Evolutionary conservation across 2,113 vertebrate species (phyloP), one percentile per base, ranked within the genome.

Genomic region (Perca flavescens): DNA sequence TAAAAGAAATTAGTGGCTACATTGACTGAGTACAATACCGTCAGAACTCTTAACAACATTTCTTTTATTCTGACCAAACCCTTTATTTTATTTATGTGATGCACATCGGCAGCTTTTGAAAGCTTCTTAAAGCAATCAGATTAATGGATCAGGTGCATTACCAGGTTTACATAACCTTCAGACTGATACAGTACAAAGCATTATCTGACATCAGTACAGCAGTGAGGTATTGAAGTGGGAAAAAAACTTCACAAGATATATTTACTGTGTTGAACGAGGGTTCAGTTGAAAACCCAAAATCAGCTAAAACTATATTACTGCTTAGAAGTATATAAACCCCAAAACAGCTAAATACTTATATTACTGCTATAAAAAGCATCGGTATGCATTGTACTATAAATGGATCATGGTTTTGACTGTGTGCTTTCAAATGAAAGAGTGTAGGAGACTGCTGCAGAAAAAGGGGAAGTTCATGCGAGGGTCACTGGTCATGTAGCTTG

Each of bases 71-170:
- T 15, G 25, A 50, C 25, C 17, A 25, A 66, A 76, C 13, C 19
- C 6, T 22, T 46, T 31, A 11, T 53, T 75, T 73, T 64, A 83
- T 70, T 74, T 40, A 79, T 64, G 56, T 31, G 22, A 53, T 69
- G 36, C 36, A 75, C 54, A 63, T 1, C 16, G 49, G 25, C 57
- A 62, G 74, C 14, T 10, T 36, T 52, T 47, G n/a, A 79, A 74
- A 74, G 79, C 60, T 67, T 43, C 58, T 67, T 67, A 52, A 78
- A 78, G 57, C 49, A 5, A 21, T 57, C 36, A 64, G 40, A 56
- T 52, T 61, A 84, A 78, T 76, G 79, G 64, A 81, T 47, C 67
- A 12, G 21, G 61, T 7, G 1, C 56, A 81, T 88, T 84, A 79
- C 63, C 58, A 73, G 58, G 49, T 72, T 77, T 40, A 57, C 9